Conservation (phyloP, 2,797 vertebrate species). For the Gallinago stenura region DNA sequence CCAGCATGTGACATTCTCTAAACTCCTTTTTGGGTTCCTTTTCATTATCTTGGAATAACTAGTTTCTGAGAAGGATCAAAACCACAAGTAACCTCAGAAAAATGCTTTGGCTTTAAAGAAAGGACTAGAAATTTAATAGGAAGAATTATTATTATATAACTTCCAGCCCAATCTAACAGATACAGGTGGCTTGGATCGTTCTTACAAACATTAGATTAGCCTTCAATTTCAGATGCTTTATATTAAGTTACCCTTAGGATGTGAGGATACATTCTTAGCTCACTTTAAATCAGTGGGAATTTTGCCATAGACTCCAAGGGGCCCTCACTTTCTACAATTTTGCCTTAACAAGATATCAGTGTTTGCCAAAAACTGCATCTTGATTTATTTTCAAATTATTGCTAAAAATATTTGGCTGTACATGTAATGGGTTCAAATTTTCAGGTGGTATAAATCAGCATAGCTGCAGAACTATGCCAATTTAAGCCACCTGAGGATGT, state of each 20-base stretch:
- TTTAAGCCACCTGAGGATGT: constrained; percentile 5
- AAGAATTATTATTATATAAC: neutral
- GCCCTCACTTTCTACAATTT: neutral
- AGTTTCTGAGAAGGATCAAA: neutral
- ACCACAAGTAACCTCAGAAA: constrained; percentile 22
- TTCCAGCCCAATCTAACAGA: neutral
- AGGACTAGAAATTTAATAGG: neutral
- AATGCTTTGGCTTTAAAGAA: constrained; percentile 1
- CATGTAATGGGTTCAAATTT: neutral
- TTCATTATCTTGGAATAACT: neutral
- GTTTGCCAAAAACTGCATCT: neutral
- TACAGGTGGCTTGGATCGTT: neutral
- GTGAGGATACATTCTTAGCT: neutral
- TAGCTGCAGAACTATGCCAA: neutral
- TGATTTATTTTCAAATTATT: constrained; percentile 22
- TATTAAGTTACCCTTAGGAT: neutral
- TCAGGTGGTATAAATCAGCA: neutral
- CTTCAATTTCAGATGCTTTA: constrained; percentile 11
- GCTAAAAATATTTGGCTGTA: constrained; percentile 14
- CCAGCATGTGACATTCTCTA: neutral
- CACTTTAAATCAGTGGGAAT: neutral
- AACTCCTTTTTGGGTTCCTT: neutral
- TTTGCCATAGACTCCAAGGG: neutral
- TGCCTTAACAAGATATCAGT: neutral
- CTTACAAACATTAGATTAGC: neutral